Evolutionary conservation across 2,888 invertebrate genomes (phyloP).

Genomic region (Ochlodes sylvanus): DNA sequence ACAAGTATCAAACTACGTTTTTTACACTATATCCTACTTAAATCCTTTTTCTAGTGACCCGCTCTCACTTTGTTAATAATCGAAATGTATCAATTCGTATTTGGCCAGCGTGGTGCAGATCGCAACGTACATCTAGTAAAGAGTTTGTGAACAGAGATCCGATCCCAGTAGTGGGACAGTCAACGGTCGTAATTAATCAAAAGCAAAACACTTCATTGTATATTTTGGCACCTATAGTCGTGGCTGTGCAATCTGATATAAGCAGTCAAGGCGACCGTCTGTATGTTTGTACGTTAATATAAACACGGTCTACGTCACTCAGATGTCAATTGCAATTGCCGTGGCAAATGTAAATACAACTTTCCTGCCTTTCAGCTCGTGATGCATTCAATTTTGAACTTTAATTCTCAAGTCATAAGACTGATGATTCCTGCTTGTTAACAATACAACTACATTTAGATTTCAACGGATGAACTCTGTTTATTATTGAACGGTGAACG

Average conservation of each 20-base stretch:
- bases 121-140: too few species aligned
- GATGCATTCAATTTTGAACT: background rate
- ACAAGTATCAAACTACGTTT: too few species aligned
- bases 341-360: constrained; percentile 16
- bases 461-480: constrained; percentile 33
- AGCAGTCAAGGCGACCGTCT: constrained; percentile 3
- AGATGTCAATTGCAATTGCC: constrained; percentile 22
- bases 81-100: too few species aligned
- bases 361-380: background rate
- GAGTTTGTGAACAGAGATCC: too few species aligned
- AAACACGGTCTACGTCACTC: constrained; percentile 2
- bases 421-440: background rate
- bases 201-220: too few species aligned
- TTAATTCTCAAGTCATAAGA: background rate
- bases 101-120: too few species aligned
- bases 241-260: background rate
- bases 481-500: constrained; percentile 35
- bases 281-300: background rate
- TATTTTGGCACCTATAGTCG: too few species aligned
- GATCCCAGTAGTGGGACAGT: too few species aligned
- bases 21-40: too few species aligned
- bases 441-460: constrained; percentile 21
- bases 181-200: too few species aligned
- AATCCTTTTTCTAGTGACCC: too few species aligned
- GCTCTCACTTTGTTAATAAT: too few species aligned